Base-by-base conservation (phyloP, 1,140 invertebrate species). In the Ceratina calcarata region DNA sequence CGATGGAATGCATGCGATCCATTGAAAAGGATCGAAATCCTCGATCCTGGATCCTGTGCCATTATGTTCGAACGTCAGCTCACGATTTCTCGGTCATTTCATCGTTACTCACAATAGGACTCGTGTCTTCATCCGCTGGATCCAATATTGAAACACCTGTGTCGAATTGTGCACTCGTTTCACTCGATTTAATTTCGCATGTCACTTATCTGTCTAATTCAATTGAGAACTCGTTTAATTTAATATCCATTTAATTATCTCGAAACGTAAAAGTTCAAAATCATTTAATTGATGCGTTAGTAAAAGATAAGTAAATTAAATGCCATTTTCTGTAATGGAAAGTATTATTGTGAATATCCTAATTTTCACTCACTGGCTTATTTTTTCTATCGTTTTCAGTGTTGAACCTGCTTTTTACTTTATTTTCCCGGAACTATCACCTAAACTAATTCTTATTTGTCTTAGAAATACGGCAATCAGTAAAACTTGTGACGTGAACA, bases 1-100 rank as follows among this genome's bases (percentile, higher is more conserved):
- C 53, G 7, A 12, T 60, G 61, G 58, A 57, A 69, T 61, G 69
- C 22, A 2, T 37, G 60, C 51, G 60, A 77, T 65, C 55, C 18
- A 3, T 3, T 70, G 74, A 78, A 81, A 76, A 77, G 64, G 74
- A 71, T 64, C 79, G 51, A 81, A 66, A 81, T 81, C 78, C 71
- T 53, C 4, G 20, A 32, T 32, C 27, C 49, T 78, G 13, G 49
- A 62, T 78, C 71, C 71, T 20, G 1, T 13, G 24, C 58, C 51
- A 77, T 79, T 79, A 79, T 74, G 53, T 2, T 58, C 37, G 45
- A 53, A 65, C 68, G 53, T 51, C 62, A 51, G 68, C 12, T 57
- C 32, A 57, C 60, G 76, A 79, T 79, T 79, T 58, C n/a, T 70
- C 60, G 49, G 22, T 70, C 60, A 62, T 81, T 81, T 71, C 58